phyloP scores from a whole-genome alignment of 2,113 vertebrate genomes.

The Lepus americanus region DNA sequence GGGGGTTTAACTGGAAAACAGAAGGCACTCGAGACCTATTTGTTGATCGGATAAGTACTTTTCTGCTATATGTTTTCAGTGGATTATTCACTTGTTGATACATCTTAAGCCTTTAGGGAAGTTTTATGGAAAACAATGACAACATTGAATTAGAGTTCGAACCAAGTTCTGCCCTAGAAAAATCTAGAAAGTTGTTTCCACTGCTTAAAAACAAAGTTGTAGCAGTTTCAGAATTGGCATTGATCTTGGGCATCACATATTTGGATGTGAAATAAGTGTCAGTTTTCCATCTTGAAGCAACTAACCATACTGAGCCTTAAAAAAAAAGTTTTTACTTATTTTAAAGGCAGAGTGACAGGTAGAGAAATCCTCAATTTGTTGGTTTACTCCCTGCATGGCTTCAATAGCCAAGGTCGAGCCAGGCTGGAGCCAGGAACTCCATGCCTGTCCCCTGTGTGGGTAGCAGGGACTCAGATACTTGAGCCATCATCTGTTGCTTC shows the following conservation, averaged over 20 bases:
- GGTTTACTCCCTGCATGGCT: too few species aligned
- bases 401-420: too few species aligned
- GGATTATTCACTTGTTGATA: background rate
- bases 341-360: too few species aligned
- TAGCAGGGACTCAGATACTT: too few species aligned
- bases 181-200: background rate
- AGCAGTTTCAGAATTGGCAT: background rate
- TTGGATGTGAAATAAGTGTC: background rate
- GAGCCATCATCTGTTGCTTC: too few species aligned
- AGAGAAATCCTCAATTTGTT: too few species aligned
- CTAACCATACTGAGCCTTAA: background rate
- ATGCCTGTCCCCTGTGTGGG: too few species aligned
- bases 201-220: background rate
- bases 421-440: too few species aligned
- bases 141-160: background rate
- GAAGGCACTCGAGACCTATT: background rate
- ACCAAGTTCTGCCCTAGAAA: background rate
- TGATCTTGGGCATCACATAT: background rate
- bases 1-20: background rate
- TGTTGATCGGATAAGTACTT: background rate
- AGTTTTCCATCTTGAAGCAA: background rate
- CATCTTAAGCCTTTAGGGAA: background rate
- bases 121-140: background rate
- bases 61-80: background rate
- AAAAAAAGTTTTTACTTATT: too few species aligned